Base-by-base conservation (phyloP, 2,113 vertebrate species). In the Sinocyclocheilus maitianheensis region DNA sequence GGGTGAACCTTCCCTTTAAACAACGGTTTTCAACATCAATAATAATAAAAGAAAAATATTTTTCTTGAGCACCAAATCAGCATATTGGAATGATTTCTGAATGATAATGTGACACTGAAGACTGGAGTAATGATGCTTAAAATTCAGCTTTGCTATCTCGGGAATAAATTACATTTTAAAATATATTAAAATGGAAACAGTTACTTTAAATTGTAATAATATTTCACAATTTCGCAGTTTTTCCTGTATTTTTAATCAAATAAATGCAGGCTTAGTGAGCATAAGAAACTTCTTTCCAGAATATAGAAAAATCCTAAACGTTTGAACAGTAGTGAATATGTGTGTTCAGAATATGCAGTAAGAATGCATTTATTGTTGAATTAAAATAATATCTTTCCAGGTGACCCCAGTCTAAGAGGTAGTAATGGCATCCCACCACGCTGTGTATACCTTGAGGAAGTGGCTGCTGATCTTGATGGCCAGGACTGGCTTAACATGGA, bases 401-500 rank as follows among this genome's bases (percentile, higher is more conserved):
- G 98, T 91, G 98, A 99, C 67, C 97, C 98, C 58, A 98, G 95
- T 92, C 91, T 97, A 92, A 97, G 96, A 90, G 95, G 97, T 0
- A 97, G 96, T 51, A 99, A 99, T 81, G 98, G 98, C 34, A 99
- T 99, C 88, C 98, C 98, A 0, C 96, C 95, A 0, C 97, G 98
- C 20, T 99, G 98, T 55, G 97, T 98, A 14, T 99, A 96, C 85
- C 90, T 99, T 94, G 98, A 97, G 86, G 98, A 99, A 88, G 97
- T 99, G 96, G 97, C 97, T 0, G 91, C 96, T 0, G 97, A 98
- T 82, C 93, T 99, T 84, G 97, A 99, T 26, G 98, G 97, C 51
- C 98, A 99, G 93, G 98, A 99, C 94, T 99, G 98, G 97, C 94
- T 99, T 84, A 97, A 99, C 92, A 99, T 99, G 98, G 94, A 97